phyloP scores from a whole-genome alignment of 2,113 vertebrate genomes.

The Isichthys henryi region DNA sequence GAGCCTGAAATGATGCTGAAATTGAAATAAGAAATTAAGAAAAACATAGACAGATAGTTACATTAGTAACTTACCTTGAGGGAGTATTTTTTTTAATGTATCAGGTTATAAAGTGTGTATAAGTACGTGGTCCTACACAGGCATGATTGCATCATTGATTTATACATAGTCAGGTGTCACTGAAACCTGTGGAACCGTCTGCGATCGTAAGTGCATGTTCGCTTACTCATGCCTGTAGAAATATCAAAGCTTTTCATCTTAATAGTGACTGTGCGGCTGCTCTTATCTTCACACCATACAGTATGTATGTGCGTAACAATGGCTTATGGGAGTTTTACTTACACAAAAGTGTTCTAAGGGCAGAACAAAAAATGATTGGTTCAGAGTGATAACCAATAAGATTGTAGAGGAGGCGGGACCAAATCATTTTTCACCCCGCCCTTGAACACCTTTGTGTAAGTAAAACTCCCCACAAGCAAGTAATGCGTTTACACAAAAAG shows the following conservation, averaged over 20 bases:
- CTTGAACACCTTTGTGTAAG: too few species aligned
- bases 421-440: too few species aligned
- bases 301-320: background rate
- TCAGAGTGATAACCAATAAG: too few species aligned
- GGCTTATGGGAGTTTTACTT: too few species aligned
- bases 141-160: background rate
- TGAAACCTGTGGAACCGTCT: background rate
- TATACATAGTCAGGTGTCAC: background rate
- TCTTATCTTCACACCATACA: background rate
- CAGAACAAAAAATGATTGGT: too few species aligned
- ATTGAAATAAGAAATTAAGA: background rate
- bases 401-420: too few species aligned
- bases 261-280: background rate
- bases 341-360: too few species aligned
- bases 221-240: background rate
- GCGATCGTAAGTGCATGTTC: background rate
- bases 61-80: background rate
- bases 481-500: background rate
- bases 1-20: background rate
- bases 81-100: background rate
- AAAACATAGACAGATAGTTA: background rate
- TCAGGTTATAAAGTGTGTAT: background rate
- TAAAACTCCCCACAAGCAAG: too few species aligned
- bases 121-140: background rate
- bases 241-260: background rate